Evolutionary conservation across 2,797 vertebrate species (phyloP), one percentile per base, ranked within the genome.

Genomic region (Acestrorhynchus altus): DNA sequence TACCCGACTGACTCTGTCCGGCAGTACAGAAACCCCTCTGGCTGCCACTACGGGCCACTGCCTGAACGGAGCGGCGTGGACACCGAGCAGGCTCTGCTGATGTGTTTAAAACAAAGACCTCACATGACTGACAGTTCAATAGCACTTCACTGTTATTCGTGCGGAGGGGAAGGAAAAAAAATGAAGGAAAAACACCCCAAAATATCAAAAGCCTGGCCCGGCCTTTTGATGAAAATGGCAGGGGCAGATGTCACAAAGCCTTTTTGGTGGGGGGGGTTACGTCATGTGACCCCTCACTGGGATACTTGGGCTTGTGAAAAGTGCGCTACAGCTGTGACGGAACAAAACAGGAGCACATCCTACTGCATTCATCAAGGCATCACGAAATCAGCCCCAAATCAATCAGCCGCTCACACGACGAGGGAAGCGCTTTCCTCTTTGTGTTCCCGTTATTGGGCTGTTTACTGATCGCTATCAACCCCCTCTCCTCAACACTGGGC

Each of bases 391-490:
- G 83, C 78, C 82, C 66, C 87, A 88, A 91, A 92, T 93, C 90
- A 94, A 92, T 93, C 88, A 89, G 92, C 91, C 91, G 89, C 88
- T 82, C 75, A 40, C 75, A 78, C 72, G 44, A 75, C 79, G 46
- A 83, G 78, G 65, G 78, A 81, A 76, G 84, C 78, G 74, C 73
- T 75, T 91, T 91, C 88, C 85, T 84, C 86, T 93, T 90, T 92
- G 90, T 91, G 92, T 93, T 92, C 90, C 91, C 91, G 92, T 86
- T 72, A 91, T 91, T 86, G 90, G 91, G 92, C 92, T 92, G 92
- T 93, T 93, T 93, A 92, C 93, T 93, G 93, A 94, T 94, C 89
- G 91, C 91, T 91, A 92, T 93, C 92, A 88, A 87, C 92, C 91
- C 88, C 87, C 85, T 90, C 87, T 91, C 90, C 91, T 90, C 89